phyloP scores from a whole-genome alignment of 2,797 vertebrate genomes.

The Myiotriccus ornatus region DNA sequence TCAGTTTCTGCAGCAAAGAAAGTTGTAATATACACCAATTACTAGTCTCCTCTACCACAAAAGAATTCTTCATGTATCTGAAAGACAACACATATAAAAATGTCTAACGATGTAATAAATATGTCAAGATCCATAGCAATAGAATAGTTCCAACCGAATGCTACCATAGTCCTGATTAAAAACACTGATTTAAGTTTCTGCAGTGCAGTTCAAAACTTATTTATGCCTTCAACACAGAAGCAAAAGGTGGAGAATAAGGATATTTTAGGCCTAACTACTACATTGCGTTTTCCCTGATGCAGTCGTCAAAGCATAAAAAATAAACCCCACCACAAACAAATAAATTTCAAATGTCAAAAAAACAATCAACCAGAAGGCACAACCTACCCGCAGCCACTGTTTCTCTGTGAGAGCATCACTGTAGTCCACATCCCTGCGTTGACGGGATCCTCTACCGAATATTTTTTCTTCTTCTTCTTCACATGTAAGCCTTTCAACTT shows the following conservation, averaged over 20 bases:
- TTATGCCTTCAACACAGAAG: not conserved
- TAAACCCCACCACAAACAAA: not conserved
- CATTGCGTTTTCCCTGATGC: not conserved
- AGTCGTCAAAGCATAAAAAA: not conserved
- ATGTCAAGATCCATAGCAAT: not conserved
- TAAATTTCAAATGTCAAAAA: not conserved
- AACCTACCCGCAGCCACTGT: constrained; percentile 93
- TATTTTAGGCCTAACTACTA: not conserved
- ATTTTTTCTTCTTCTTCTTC: constrained; percentile 97
- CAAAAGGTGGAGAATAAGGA: not conserved
- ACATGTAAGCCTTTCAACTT: constrained; percentile 96
- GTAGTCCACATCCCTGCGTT: constrained; percentile 95
- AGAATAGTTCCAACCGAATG: not conserved
- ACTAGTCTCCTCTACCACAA: not conserved
- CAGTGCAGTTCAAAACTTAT: not conserved
- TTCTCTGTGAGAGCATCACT: constrained; percentile 96
- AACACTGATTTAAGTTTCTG: not conserved
- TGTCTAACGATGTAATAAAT: not conserved
- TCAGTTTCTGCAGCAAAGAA: not conserved
- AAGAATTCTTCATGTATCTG: not conserved
- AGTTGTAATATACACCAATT: not conserved
- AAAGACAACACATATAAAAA: not conserved
- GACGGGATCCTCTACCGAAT: constrained; percentile 93
- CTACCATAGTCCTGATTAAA: not conserved
- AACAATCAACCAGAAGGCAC: not conserved